Percentiles rank a stretch among this genome's conserved stretches.
Conservation (phyloP, 1,140 invertebrate species). For the Brachionus koreanus region DNA sequence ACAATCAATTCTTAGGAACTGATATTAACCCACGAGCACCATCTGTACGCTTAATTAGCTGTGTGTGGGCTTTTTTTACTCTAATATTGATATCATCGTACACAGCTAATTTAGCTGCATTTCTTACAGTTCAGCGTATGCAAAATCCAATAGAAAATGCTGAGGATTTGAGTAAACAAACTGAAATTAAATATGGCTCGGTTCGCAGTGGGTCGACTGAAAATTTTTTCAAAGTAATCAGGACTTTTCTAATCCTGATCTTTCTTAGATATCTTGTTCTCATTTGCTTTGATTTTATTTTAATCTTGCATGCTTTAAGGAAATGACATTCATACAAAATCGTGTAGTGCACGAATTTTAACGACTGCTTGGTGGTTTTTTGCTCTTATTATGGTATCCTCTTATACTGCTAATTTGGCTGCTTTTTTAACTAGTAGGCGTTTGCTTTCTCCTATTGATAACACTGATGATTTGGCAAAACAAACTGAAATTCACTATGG, state of each 20-base stretch:
- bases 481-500: slow-evolving; percentile 52
- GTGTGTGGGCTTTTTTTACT: slow-evolving; percentile 58
- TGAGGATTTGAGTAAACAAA: slow-evolving; percentile 53
- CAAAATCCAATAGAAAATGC: slow-evolving; percentile 54
- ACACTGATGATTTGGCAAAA: slow-evolving; percentile 38
- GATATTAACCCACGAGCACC: slow-evolving; percentile 50
- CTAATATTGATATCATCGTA: slow-evolving; percentile 59
- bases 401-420: slow-evolving; percentile 96
- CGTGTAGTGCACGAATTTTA: slow-evolving; percentile 83
- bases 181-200: slow-evolving; percentile 50
- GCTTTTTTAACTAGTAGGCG: slow-evolving; percentile 89
- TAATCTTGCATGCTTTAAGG: slow-evolving; percentile 28
- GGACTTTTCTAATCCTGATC: neutral
- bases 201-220: slow-evolving; percentile 45
- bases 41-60: slow-evolving; percentile 49
- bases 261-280: slow-evolving; percentile 7
- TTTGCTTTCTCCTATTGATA: slow-evolving; percentile 87
- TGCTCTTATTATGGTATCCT: slow-evolving; percentile 92
- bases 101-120: slow-evolving; percentile 59
- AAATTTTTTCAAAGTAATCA: slow-evolving; percentile 45
- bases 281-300: slow-evolving; percentile 16
- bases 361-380: slow-evolving; percentile 99
- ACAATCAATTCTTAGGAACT: slow-evolving; percentile 47
- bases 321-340: slow-evolving; percentile 13
- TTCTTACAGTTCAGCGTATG: slow-evolving; percentile 56